Percentiles rank a stretch among this genome's conserved stretches.
These are phyloP conservation scores for Lepilemur septentrionalis DNA, from an alignment of 2,797 vertebrate genomes.

Conservation along the genomic window DNA sequence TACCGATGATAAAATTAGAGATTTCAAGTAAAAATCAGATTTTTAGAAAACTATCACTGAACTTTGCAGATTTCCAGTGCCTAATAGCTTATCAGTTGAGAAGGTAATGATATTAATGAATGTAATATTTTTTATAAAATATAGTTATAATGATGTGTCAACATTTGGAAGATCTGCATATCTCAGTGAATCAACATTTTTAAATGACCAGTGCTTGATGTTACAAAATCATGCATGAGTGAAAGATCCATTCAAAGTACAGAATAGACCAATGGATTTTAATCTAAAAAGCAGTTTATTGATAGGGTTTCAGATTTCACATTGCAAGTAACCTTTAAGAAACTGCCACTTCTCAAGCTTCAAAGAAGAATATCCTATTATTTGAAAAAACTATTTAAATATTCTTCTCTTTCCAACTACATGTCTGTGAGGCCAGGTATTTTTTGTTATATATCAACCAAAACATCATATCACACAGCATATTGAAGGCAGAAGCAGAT, in stretches of 20 bases:
- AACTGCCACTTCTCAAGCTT: not conserved
- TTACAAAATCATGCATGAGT: not conserved
- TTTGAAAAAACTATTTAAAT: not conserved
- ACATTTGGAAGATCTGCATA: not conserved
- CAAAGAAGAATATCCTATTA: not conserved
- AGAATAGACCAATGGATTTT: not conserved
- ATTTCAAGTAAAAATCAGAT: slow-evolving; percentile 35
- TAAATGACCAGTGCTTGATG: not conserved
- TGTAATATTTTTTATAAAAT: not conserved
- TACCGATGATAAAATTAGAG: not conserved
- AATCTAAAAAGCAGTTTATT: not conserved
- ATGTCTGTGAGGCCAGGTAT: not conserved
- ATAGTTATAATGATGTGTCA: not conserved
- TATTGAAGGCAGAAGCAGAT: not conserved
- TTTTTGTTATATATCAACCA: not conserved
- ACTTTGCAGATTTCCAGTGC: not conserved
- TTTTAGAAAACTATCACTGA: slow-evolving; percentile 35
- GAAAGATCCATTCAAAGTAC: not conserved
- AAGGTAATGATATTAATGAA: not conserved
- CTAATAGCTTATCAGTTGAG: not conserved
- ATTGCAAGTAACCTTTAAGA: not conserved
- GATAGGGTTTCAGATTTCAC: slow-evolving; percentile 12
- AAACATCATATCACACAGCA: not conserved
- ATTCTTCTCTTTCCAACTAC: not conserved
- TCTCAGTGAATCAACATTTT: not conserved